Base-by-base conservation (phyloP, 2,113 vertebrate genomes). In the Orthochromis indermauri region DNA sequence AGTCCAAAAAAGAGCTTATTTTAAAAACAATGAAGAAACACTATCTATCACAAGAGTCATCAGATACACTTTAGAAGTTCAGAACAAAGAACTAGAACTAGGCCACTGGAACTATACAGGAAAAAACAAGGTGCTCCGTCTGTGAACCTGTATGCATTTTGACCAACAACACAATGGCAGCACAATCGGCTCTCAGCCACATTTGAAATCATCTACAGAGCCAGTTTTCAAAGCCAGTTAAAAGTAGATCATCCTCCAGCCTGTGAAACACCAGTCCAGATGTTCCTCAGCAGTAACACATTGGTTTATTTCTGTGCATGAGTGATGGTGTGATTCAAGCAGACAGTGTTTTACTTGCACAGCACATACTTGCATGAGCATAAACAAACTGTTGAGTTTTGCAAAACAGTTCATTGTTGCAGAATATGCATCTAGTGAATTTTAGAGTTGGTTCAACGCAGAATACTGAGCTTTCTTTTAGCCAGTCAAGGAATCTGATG, bases 71-170 rank as follows among this genome's bases (percentile, higher is more conserved):
- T 78, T 33, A 33, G 26, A 78, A 51, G 42, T 51, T 78, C 73
- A 78, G 73, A 51, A 78, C 26, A 78, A 51, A 78, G 73, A 33
- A n/a, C 73, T 51, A 78, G 28, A 68, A 68, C 33, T 68, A 31
- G 26, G 26, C 26, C 73, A 78, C 17, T 51, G 26, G 26, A 49
- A 51, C 26, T 49, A 78, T 12, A 31, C 7, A 5, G 45, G 73
- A 78, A 78, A 49, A 78, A 78, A 78, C 45, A 31, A 76, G 71
- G 45, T 51, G 26, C 45, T 78, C 45, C 17, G 33, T 78, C 73
- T n/a, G 45, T 51, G 45, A 51, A 33, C 45, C 26, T 51, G 45
- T 33, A 31, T n/a, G 10, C 45, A 0, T n/a, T 78, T 33, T 13
- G 73, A n/a, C 71, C 71, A 49, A 19, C 71, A 31, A 28, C 24